Conservation (phyloP, 1,140 invertebrate species). For the Eufriesea mexicana region DNA sequence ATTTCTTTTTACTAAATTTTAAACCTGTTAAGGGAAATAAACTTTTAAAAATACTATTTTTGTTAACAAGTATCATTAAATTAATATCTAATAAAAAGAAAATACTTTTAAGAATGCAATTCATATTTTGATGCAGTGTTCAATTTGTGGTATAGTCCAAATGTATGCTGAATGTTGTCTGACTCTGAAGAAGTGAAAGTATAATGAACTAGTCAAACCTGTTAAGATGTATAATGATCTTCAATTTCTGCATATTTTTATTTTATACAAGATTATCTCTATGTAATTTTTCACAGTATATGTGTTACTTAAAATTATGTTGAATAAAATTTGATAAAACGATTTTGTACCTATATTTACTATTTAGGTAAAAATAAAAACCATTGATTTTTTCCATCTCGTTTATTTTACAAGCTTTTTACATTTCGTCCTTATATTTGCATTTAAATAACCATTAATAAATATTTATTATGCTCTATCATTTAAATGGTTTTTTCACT, state of each 20-base stretch:
- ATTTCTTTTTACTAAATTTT: not conserved
- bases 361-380: not conserved
- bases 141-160: not conserved
- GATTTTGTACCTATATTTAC: not conserved
- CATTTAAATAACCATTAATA: constrained; percentile 19
- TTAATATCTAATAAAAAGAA: not conserved
- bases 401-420: constrained; percentile 43
- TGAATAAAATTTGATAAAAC: not conserved
- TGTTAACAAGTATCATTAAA: not conserved
- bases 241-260: not conserved
- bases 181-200: constrained; percentile 6
- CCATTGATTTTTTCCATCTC: not conserved
- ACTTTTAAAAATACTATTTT: not conserved
- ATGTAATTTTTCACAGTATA: not conserved
- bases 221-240: constrained; percentile 3
- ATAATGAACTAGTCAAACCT: constrained; percentile 47
- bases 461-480: constrained; percentile 16
- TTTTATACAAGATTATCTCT: not conserved
- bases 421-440: constrained; percentile 30
- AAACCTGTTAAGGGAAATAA: not conserved
- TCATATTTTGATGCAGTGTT: constrained; percentile 10
- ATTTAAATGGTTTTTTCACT: not conserved
- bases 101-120: constrained; percentile 22
- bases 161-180: not conserved
- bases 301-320: not conserved